Evolutionary conservation across 1,140 invertebrate genomes (phyloP), one percentile per base, ranked within the genome.

Genomic region (Palaemon carinicauda): DNA sequence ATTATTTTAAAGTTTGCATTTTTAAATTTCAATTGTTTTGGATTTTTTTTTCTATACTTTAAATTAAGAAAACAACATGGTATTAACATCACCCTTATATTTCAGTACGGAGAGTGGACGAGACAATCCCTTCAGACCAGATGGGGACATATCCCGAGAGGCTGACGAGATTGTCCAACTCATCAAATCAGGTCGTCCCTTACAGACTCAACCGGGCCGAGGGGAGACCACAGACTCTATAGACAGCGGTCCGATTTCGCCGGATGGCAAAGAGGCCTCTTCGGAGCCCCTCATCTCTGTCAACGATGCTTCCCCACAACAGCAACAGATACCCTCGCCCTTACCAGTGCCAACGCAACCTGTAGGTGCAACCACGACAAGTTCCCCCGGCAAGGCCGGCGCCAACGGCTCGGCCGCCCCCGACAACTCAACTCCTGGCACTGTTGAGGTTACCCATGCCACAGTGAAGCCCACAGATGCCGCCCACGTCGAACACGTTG

Each of bases 91-190:
- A n/a, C 14, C 80, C 89, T 88, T 92, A 90, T 91, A 89, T 93
- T 95, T 52, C 94, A 99, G 97, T 92, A 95, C 96, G 89, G 97
- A 98, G 91, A 98, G 96, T 91, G 97, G 96, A 73, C 97, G 97
- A 95, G 98, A 99, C 92, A 99, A 99, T 92, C 97, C 97, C 33
- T 99, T 99, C 93, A 95, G 97, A 91, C 97, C 97, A 7, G 97
- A 98, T 90, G 97, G 97, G 73, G 97, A 98, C 92, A 92, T 99
- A 88, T 97, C 96, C 89, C 94, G 96, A 90, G 98, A 99, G 92
- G 97, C 97, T 21, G 97, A 99, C 91, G 96, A 98, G 92, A 98
- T 99, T 89, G 96, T 99, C 41, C 96, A 97, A 90, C 93, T 97
- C 92, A 98, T 98, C 91, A 97, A 97, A 92, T 96, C 96, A 85